These are phyloP conservation scores for Papilio protenor DNA, from an alignment of 2,888 invertebrate genomes.

Conservation along the genomic window DNA sequence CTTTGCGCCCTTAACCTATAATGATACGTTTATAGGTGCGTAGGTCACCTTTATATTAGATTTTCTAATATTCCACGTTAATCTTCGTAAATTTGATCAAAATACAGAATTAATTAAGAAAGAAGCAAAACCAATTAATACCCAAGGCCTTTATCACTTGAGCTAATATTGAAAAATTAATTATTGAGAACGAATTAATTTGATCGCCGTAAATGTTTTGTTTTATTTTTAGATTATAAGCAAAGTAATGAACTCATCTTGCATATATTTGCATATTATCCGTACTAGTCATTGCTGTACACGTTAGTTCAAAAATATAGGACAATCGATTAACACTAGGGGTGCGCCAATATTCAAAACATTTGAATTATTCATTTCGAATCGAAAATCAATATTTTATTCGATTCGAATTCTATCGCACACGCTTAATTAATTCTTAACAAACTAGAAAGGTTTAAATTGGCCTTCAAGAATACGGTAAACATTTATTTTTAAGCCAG, in stretches of 20 bases:
- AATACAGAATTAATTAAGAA: background rate
- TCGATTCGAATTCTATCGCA: too few relatives aligned
- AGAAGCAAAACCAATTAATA: slow-evolving; percentile 22
- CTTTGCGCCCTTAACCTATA: background rate
- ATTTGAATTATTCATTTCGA: too few relatives aligned
- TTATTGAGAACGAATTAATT: slow-evolving; percentile 29
- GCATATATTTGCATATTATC: background rate
- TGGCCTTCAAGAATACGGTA: background rate
- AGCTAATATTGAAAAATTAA: slow-evolving; percentile 25
- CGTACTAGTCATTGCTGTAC: background rate
- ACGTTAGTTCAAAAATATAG: background rate
- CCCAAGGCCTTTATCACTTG: slow-evolving; percentile 3
- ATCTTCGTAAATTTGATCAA: background rate
- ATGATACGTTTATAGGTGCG: background rate
- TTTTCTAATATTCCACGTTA: background rate
- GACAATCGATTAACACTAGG: too few relatives aligned
- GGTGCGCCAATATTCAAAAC: too few relatives aligned
- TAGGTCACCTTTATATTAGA: background rate
- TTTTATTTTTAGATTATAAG: background rate
- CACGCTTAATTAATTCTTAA: too few relatives aligned
- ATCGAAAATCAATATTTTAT: too few relatives aligned
- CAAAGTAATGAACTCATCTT: background rate
- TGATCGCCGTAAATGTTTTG: background rate
- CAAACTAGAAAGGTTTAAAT: too few relatives aligned
- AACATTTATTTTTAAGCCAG: background rate